These are phyloP conservation scores for Aurelia sp. DNA, from an alignment of 30 jellyfish, hydroid and myxozoan species.

Conservation along the genomic window DNA sequence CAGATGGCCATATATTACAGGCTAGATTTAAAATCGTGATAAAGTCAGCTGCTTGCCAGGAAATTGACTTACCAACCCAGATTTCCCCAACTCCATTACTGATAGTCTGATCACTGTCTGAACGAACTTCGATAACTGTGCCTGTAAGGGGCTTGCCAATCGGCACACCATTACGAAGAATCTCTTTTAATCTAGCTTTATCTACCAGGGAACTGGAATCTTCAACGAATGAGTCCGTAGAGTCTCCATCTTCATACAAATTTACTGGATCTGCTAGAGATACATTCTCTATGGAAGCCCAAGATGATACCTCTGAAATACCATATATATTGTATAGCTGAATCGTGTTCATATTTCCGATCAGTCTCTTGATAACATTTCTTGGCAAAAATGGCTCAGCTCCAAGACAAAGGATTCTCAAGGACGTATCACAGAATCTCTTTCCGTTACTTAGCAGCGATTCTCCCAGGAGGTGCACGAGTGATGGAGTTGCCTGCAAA, in stretches of 20 bases:
- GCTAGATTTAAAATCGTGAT: no score
- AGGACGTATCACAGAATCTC: constrained; percentile 37
- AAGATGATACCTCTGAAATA: constrained; percentile 81
- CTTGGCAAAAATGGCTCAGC: constrained; percentile 85
- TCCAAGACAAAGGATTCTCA: constrained; percentile 85
- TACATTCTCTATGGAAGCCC: constrained; percentile 74
- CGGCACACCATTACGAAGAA: constrained; percentile 15
- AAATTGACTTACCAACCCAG: constrained; percentile 64
- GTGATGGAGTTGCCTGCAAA: constrained; percentile 75
- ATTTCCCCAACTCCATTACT: constrained; percentile 64
- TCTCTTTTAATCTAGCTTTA: neutral
- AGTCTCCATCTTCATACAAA: neutral
- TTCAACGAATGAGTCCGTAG: neutral
- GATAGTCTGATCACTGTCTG: constrained; percentile 24
- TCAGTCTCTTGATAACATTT: constrained; percentile 14
- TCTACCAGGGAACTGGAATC: neutral
- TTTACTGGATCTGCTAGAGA: neutral
- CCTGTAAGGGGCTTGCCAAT: constrained; percentile 66
- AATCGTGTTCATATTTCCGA: neutral
- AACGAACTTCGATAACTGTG: constrained; percentile 50
- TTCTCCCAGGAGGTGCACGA: constrained; percentile 49
- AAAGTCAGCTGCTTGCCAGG: neutral
- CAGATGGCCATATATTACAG: no score
- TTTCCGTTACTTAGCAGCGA: neutral
- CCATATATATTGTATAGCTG: constrained; percentile 74